Evolutionary conservation across 2,888 invertebrate species (phyloP).

Genomic region (Acanthosepion esculentum): DNA sequence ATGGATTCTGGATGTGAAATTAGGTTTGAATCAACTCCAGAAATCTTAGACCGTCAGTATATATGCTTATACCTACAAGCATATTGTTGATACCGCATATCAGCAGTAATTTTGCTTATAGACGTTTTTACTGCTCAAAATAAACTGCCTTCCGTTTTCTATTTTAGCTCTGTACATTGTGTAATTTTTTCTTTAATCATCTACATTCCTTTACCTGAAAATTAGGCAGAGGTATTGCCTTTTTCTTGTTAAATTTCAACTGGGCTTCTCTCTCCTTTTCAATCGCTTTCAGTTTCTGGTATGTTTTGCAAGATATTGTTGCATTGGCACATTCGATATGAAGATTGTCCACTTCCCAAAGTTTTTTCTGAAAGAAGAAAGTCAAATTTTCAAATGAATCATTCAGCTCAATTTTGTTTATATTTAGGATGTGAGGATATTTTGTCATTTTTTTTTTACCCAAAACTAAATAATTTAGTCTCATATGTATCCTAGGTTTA

Average conservation of each 20-base stretch:
- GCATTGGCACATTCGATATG: background rate
- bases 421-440: too few species aligned
- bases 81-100: too few species aligned
- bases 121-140: background rate
- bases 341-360: conserved; percentile 36
- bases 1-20: too few species aligned
- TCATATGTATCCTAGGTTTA: too few species aligned
- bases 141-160: background rate
- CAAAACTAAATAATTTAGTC: too few species aligned
- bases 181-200: background rate
- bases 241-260: conserved; percentile 41
- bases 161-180: background rate
- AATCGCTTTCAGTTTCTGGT: background rate
- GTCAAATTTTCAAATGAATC: background rate
- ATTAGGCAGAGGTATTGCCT: background rate
- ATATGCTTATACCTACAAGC: too few species aligned
- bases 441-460: too few species aligned
- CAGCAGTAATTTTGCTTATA: background rate
- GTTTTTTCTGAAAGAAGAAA: background rate
- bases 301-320: background rate
- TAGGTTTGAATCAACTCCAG: too few species aligned
- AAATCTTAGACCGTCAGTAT: too few species aligned
- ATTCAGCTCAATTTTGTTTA: too few species aligned
- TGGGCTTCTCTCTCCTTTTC: background rate
- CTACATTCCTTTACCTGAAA: background rate